Base-by-base conservation (phyloP, 2,113 vertebrate species). In the Sceloporus undulatus region DNA sequence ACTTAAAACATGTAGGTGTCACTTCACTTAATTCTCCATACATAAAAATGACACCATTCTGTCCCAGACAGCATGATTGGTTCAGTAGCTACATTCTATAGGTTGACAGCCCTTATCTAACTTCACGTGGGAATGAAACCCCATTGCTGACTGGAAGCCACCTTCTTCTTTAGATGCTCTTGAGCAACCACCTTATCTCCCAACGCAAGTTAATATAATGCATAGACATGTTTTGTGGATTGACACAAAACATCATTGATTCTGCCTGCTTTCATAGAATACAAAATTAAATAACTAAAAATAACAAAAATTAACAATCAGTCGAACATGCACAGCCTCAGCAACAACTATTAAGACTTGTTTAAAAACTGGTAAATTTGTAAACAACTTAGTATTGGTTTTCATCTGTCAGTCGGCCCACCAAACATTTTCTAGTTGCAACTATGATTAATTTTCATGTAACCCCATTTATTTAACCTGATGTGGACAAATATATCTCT, bases 221-320 rank as follows among this genome's bases (percentile, higher is more conserved):
- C 25, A n/a, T 84, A 42, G 65, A 70, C 25, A 78, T 52, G 27
- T n/a, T 82, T 77, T 78, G 62, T 88, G 9, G 14, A 84, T 42
- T 87, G 68, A 81, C 27, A 38, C n/a, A 9, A 74, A 42, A 82
- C n/a, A 88, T 88, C n/a, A 88, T 88, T 84, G 81, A 88, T n/a
- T 88, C 73, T 78, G 65, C 18, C 81, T 84, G 71, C n/a, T 59
- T 81, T 38, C 54, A n/a, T 62, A 74, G 73, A 81, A 29, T 48
- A n/a, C n/a, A 52, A 62, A 62, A 62, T 16, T 62, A 62, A 62
- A 62, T 62, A 62, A 62, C 83, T 40, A 25, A 84, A 77, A 88
- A 84, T 88, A n/a, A n/a, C n/a, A n/a, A 62, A 88, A n/a, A 88
- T 77, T 83, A 62, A 88, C n/a, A n/a, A n/a, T n/a, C n/a, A 90